A percentile compares a stretch with the other conserved stretches of the same genome.
These are phyloP conservation scores for Galerucella nymphaeae DNA, from an alignment of 2,888 invertebrate genomes.

Conservation along the genomic window DNA sequence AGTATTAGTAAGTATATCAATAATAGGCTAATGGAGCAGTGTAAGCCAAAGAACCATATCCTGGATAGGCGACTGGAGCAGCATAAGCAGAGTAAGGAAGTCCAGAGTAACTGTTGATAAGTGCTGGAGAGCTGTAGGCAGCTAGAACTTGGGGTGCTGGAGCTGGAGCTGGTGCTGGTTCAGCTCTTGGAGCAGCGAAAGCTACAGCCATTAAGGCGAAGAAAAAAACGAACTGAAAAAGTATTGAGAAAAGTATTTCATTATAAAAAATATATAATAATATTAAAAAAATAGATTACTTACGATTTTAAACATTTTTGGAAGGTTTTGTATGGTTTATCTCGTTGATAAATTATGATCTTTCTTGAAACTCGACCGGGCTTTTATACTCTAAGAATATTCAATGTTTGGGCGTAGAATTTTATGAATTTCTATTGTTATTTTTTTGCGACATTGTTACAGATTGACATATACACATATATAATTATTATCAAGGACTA, in stretches of 20 bases:
- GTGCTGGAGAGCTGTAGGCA: not conserved
- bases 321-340: not conserved
- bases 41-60: constrained; percentile 4
- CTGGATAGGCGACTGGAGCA: constrained; percentile 13
- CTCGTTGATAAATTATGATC: too few species aligned
- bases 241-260: not conserved
- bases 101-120: constrained; percentile 35
- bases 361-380: too few species aligned
- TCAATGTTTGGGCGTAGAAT: not conserved
- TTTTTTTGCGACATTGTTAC: too few species aligned
- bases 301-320: constrained; percentile 39
- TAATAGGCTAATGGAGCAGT: constrained; percentile 17
- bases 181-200: constrained; percentile 34
- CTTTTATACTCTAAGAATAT: constrained; percentile 22
- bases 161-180: constrained; percentile 24
- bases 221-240: constrained; percentile 25
- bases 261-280: constrained; percentile 1
- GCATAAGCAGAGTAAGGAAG: constrained; percentile 33
- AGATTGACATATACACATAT: too few species aligned
- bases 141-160: constrained; percentile 22
- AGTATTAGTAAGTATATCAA: not conserved
- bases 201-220: constrained; percentile 36
- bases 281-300: constrained; percentile 15
- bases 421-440: too few species aligned
- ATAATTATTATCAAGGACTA: too few species aligned